Evolutionary conservation across 2,113 vertebrate species (phyloP), one percentile per base, ranked within the genome.

Genomic region (Saguinus midas): DNA sequence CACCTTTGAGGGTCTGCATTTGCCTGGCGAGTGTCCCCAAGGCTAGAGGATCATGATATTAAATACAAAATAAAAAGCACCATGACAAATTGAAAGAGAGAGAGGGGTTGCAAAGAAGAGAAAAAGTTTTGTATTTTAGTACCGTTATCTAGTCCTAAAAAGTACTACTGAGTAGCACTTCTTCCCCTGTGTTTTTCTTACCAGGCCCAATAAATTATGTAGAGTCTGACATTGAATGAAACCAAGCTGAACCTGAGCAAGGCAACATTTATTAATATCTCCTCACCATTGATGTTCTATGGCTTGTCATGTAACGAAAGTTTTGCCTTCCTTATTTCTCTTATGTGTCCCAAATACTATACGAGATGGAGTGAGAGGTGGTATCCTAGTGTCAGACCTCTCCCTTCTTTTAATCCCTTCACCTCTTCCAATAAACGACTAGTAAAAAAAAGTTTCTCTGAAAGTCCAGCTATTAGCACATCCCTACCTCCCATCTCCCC

Each of bases 41-140:
- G 52, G 14, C 45, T 32, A 40, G 58, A 7, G n/a, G 35, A 70
- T 35, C 21, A 70, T 81, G 61, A 40, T 29, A 43, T 68, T 93
- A 87, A 96, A 72, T 72, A 70, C 80, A 86, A 92, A 92, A 92
- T 92, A 35, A 87, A 81, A 79, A 73, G 14, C n/a, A 43, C 35
- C 16, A 6, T 79, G 52, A 48, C 32, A 87, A 32, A 45, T 58
- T 81, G 43, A 87, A 32, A 70, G 64, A 35, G 75, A 81, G 12
- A 95, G 66, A 91, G 64, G 57, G 6, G 64, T n/a, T 45, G 29
- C 35, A 57, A 75, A 70, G 68, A 81, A 86, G 58, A 20, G 73
- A 82, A 68, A 94, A 70, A 32, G n/a, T 88, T 73, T 75, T 57
- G 5, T 87, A 79, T 58, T 89, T 83, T 93, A 55, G 16, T 93